These are phyloP conservation scores for Dreissena rostriformis DNA, from an alignment of 1,140 invertebrate species.

Conservation along the genomic window DNA sequence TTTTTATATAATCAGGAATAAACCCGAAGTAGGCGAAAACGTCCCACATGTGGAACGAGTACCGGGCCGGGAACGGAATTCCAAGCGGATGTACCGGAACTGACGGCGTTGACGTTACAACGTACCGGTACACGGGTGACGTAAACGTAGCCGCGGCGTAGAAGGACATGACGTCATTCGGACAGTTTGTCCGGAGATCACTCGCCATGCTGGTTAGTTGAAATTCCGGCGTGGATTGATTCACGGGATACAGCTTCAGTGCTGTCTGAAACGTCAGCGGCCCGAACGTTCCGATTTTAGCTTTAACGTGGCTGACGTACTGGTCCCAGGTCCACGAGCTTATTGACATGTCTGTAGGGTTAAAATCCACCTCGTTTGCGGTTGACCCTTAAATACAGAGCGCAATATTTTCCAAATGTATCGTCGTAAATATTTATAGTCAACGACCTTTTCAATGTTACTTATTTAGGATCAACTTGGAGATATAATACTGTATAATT, in stretches of 20 bases:
- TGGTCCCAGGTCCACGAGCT: conserved; percentile 65
- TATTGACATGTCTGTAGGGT: conserved; percentile 48
- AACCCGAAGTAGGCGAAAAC: conserved; percentile 68
- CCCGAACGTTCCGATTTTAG: conserved; percentile 62
- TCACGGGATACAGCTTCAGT: conserved; percentile 60
- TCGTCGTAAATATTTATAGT: too few species aligned
- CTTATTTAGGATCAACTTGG: too few species aligned
- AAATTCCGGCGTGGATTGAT: conserved; percentile 57
- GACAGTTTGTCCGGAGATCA: conserved; percentile 62
- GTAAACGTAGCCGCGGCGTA: conserved; percentile 42
- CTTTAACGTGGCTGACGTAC: conserved; percentile 58
- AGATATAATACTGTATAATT: too few species aligned
- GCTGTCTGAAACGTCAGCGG: conserved; percentile 39
- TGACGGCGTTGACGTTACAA: conserved; percentile 63
- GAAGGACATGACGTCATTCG: conserved; percentile 59
- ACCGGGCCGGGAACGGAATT: conserved; percentile 57
- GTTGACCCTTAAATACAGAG: conserved; percentile 58
- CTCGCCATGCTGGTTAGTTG: conserved; percentile 64
- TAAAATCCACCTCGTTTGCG: conserved; percentile 62
- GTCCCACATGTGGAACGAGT: conserved; percentile 72
- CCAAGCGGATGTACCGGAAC: conserved; percentile 58
- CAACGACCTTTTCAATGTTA: too few species aligned
- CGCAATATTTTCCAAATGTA: too few species aligned
- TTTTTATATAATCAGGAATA: conserved; percentile 62
- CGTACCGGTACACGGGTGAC: conserved; percentile 64